Evolutionary conservation across 1,140 invertebrate species (phyloP).

Genomic region (Brachionus angularis): DNA sequence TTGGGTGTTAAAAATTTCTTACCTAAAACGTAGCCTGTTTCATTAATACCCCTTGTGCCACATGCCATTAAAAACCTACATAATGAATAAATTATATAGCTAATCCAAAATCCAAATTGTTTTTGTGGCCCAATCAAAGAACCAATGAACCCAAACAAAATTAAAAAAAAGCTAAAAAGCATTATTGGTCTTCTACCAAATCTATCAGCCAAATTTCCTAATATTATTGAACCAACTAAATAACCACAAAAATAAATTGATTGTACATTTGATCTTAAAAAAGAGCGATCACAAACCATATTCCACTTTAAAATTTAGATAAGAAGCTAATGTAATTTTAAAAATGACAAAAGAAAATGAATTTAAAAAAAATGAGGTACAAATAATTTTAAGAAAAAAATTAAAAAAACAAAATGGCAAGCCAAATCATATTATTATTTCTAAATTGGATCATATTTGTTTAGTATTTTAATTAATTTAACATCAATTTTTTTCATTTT

Average conservation of each 20-base stretch:
- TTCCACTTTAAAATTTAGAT: slow-evolving; percentile 37
- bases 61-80: slow-evolving; percentile 24
- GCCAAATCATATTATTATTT: too few relatives aligned
- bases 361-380: too few relatives aligned
- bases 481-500: too few relatives aligned
- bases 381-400: too few relatives aligned
- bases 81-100: slow-evolving; percentile 11
- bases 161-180: slow-evolving; percentile 2
- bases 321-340: too few relatives aligned
- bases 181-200: slow-evolving; percentile 31
- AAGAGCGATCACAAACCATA: slow-evolving; percentile 33
- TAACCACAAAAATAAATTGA: slow-evolving; percentile 31
- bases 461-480: too few relatives aligned
- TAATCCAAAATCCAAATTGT: neutral
- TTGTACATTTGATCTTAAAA: neutral
- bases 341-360: too few relatives aligned
- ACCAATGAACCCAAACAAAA: neutral
- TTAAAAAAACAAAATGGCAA: too few relatives aligned
- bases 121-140: slow-evolving; percentile 4
- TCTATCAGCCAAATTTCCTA: slow-evolving; percentile 21
- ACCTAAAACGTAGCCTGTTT: slow-evolving; percentile 32
- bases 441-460: too few relatives aligned
- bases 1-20: neutral
- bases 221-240: slow-evolving; percentile 27
- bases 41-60: slow-evolving; percentile 19